These are phyloP conservation scores for Synanthedon formicaeformis DNA, from an alignment of 2,888 invertebrate genomes.

Conservation along the genomic window DNA sequence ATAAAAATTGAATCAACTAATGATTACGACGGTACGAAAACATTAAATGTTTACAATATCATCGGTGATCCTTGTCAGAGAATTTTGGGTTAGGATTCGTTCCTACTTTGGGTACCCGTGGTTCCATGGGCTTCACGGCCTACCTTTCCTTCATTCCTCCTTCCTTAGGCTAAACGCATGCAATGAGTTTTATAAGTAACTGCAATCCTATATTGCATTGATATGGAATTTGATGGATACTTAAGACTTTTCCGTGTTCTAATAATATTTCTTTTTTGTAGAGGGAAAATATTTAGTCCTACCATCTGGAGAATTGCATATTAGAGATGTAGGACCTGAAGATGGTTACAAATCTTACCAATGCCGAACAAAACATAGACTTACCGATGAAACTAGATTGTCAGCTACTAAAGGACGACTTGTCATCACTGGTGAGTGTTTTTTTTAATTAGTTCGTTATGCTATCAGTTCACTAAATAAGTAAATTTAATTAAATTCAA, in stretches of 20 bases:
- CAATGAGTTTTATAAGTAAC: conserved; percentile 55
- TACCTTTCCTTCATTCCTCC: conserved; percentile 64
- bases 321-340: conserved; percentile 93
- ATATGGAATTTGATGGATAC: conserved; percentile 7
- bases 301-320: conserved; percentile 94
- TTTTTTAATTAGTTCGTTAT: conserved; percentile 11
- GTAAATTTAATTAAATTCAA: conserved; percentile 20
- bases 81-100: conserved; percentile 26
- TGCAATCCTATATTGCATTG: conserved; percentile 48
- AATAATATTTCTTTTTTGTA: conserved; percentile 41
- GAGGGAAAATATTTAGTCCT: conserved; percentile 96
- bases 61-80: neutral
- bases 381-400: conserved; percentile 92
- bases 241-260: neutral
- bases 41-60: conserved; percentile 3
- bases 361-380: conserved; percentile 91
- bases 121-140: conserved; percentile 73
- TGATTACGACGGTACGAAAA: conserved; percentile 43
- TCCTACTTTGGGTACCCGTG: conserved; percentile 41
- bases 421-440: conserved; percentile 92
- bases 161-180: conserved; percentile 69
- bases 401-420: conserved; percentile 94
- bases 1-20: conserved; percentile 51
- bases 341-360: conserved; percentile 95
- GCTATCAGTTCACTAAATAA: conserved; percentile 22